Evolutionary conservation across 2,113 vertebrate species (phyloP).

Genomic region (Crotalus horridus): DNA sequence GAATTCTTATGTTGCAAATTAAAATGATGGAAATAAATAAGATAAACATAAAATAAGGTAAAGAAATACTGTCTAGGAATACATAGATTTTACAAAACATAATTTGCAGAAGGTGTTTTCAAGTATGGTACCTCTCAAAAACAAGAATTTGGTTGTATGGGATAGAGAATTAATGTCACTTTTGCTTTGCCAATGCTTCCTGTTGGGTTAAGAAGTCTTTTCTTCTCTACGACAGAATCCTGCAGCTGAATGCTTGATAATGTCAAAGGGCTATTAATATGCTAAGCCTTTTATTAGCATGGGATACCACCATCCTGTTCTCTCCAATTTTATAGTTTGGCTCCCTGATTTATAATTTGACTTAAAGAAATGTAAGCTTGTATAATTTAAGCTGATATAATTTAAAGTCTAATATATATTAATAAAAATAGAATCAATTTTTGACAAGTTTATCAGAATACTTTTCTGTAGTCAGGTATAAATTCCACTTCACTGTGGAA

Average conservation of each 20-base stretch:
- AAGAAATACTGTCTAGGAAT: neutral
- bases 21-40: neutral
- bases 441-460: neutral
- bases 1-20: conserved; percentile 37
- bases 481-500: neutral
- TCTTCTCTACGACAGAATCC: conserved; percentile 61
- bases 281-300: conserved; percentile 59
- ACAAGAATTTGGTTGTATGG: conserved; percentile 56
- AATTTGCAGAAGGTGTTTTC: conserved; percentile 38
- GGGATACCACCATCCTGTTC: conserved; percentile 49
- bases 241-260: conserved; percentile 56
- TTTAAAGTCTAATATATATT: neutral
- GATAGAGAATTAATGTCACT: conserved; percentile 62
- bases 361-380: conserved; percentile 39
- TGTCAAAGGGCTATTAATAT: conserved; percentile 62
- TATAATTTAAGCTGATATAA: conserved; percentile 28
- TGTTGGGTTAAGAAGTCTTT: conserved; percentile 57
- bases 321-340: conserved; percentile 42
- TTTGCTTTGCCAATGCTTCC: conserved; percentile 62
- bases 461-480: neutral
- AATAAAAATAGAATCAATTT: neutral
- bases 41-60: conserved; percentile 9
- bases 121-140: conserved; percentile 49
- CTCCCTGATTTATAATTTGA: conserved; percentile 30
- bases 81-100: conserved; percentile 22